phyloP scores from a whole-genome alignment of 1,140 invertebrate species.

The Drosophila nigrodunni region DNA sequence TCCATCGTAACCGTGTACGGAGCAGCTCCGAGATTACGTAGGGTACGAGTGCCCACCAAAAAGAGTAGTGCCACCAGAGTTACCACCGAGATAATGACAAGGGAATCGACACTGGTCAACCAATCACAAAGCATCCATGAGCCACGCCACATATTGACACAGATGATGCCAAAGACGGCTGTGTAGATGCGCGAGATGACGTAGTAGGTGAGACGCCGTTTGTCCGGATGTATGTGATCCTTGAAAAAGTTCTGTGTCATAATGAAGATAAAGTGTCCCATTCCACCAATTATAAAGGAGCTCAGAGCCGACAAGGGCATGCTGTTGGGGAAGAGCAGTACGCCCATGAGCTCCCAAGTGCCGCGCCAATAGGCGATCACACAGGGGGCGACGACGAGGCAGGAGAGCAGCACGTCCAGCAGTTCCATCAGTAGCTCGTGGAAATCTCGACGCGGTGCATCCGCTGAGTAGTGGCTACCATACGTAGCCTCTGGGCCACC shows the following conservation, averaged over 20 bases:
- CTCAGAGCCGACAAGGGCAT: constrained; percentile 87
- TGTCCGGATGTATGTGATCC: constrained; percentile 88
- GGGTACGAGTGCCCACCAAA: constrained; percentile 87
- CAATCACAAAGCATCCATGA: constrained; percentile 91
- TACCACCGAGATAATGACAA: constrained; percentile 87
- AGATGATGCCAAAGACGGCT: constrained; percentile 89
- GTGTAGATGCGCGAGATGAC: constrained; percentile 91
- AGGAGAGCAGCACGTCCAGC: constrained; percentile 90
- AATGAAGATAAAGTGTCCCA: constrained; percentile 89
- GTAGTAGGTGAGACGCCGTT: constrained; percentile 89
- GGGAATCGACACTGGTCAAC: constrained; percentile 87
- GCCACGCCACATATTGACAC: constrained; percentile 94
- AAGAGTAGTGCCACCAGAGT: constrained; percentile 88
- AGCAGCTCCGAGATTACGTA: constrained; percentile 92
- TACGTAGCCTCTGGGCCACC: background rate
- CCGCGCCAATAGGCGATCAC: constrained; percentile 94
- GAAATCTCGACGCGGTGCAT: constrained; percentile 67
- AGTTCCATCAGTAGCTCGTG: constrained; percentile 87
- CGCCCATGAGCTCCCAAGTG: constrained; percentile 92
- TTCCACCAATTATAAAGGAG: constrained; percentile 89
- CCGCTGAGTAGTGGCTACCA: constrained; percentile 73
- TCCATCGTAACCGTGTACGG: constrained; percentile 92
- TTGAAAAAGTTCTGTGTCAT: constrained; percentile 88
- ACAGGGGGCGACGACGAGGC: constrained; percentile 90
- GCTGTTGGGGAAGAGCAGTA: constrained; percentile 88